Conservation (phyloP, 2,888 invertebrate species). For the Philaethria dido region DNA sequence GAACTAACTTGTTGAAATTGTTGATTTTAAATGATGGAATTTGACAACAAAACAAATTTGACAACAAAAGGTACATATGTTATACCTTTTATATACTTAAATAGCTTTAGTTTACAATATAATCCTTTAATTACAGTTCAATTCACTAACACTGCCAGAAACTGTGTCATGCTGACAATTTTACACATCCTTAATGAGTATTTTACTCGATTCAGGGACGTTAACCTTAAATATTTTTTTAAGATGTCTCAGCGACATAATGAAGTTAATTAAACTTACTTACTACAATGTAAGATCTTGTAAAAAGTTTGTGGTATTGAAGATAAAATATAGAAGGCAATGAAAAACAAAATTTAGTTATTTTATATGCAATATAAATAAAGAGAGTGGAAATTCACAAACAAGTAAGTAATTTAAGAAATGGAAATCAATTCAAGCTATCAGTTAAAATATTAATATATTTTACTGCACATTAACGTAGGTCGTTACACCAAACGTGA, state of each 20-base stretch:
- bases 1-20: too few species aligned
- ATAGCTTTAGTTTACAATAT: background rate
- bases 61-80: too few species aligned
- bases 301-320: background rate
- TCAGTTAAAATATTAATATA: slow-evolving; percentile 36
- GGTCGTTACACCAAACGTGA: slow-evolving; percentile 46
- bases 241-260: background rate
- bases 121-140: background rate
- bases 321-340: too few species aligned
- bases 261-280: slow-evolving; percentile 5
- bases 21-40: too few species aligned
- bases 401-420: background rate
- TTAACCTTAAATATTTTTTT: slow-evolving; percentile 21
- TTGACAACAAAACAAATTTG: too few species aligned
- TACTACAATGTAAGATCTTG: background rate
- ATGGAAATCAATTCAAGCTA: too few species aligned
- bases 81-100: background rate
- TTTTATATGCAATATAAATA: too few species aligned
- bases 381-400: background rate
- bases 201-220: slow-evolving; percentile 17
- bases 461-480: slow-evolving; percentile 45
- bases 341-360: too few species aligned
- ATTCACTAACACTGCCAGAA: background rate
- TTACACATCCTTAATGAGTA: slow-evolving; percentile 29
- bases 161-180: slow-evolving; percentile 18